phyloP scores from a whole-genome alignment of 2,797 vertebrate genomes.

The Lagodon rhomboides region DNA sequence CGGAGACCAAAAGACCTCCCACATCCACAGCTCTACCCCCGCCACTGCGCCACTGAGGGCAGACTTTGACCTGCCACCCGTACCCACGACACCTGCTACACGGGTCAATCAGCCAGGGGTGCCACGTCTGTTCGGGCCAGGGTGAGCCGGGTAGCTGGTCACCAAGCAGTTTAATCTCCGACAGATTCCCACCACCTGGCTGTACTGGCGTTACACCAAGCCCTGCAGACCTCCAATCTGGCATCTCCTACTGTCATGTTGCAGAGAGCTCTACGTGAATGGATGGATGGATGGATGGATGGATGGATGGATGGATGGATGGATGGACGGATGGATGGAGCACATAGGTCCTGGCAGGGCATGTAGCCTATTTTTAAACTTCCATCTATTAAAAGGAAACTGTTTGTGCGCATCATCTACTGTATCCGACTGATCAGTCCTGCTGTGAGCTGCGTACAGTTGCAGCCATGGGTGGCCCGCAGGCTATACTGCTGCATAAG shows the following conservation, averaged over 20 bases:
- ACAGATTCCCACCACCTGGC: conserved; percentile 82
- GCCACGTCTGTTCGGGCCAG: conserved; percentile 63
- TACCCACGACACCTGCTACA: conserved; percentile 56
- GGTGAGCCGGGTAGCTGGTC: conserved; percentile 67
- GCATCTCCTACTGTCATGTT: conserved; percentile 61
- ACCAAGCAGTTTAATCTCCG: conserved; percentile 79
- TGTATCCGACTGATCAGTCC: conserved; percentile 25
- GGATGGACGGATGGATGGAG: conserved; percentile 11
- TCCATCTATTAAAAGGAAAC: conserved; percentile 20
- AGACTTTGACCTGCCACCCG: conserved; percentile 54
- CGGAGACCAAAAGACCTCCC: conserved; percentile 1
- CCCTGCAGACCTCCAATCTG: conserved; percentile 66
- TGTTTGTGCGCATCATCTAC: conserved; percentile 22
- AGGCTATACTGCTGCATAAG: conserved; percentile 60
- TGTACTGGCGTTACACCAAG: conserved; percentile 72
- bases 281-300: conserved; percentile 18
- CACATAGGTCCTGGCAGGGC: background rate
- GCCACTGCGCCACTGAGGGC: conserved; percentile 22
- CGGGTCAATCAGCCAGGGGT: conserved; percentile 66
- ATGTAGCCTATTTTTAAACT: conserved; percentile 18
- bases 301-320: conserved; percentile 26
- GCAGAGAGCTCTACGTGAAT: conserved; percentile 44
- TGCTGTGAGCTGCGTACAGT: conserved; percentile 34
- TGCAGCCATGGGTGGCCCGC: conserved; percentile 40
- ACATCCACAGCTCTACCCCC: conserved; percentile 5